phyloP scores from a whole-genome alignment of 2,113 vertebrate genomes.

The Protobothrops flavoviridis region DNA sequence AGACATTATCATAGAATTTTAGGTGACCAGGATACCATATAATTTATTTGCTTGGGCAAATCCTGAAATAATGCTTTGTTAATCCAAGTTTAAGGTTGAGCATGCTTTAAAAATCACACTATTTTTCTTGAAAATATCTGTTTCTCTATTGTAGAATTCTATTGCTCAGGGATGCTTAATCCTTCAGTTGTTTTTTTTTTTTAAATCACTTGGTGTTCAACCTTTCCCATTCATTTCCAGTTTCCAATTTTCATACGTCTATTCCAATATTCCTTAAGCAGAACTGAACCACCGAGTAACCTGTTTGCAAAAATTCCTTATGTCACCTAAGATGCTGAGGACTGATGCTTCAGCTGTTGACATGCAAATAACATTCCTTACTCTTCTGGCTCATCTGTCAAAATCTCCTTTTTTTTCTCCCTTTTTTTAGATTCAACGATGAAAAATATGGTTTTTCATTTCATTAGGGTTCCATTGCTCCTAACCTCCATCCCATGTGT shows the following conservation, averaged over 20 bases:
- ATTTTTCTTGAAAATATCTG: not conserved
- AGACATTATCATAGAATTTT: not conserved
- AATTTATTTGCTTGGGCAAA: not conserved
- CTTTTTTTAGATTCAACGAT: not conserved
- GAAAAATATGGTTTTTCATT: not conserved
- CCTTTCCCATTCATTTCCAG: not conserved
- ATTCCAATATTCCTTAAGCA: not conserved
- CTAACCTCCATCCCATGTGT: not conserved
- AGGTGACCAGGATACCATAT: not conserved
- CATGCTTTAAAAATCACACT: not conserved
- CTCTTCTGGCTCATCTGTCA: not conserved
- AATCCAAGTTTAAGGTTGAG: not conserved
- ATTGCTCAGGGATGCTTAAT: not conserved
- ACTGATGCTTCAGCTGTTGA: not conserved
- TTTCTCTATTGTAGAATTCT: not conserved
- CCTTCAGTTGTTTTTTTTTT: too few species aligned
- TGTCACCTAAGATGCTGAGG: not conserved
- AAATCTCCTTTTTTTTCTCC: not conserved
- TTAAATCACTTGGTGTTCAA: not conserved
- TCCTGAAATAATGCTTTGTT: not conserved
- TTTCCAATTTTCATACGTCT: not conserved
- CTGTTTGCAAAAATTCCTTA: not conserved
- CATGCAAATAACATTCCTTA: not conserved
- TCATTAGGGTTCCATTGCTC: not conserved
- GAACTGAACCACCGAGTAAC: not conserved